Percentiles rank a stretch among this genome's conserved stretches.
These are phyloP conservation scores for Cardinalis cardinalis DNA, from an alignment of 2,113 vertebrate genomes.

Conservation along the genomic window DNA sequence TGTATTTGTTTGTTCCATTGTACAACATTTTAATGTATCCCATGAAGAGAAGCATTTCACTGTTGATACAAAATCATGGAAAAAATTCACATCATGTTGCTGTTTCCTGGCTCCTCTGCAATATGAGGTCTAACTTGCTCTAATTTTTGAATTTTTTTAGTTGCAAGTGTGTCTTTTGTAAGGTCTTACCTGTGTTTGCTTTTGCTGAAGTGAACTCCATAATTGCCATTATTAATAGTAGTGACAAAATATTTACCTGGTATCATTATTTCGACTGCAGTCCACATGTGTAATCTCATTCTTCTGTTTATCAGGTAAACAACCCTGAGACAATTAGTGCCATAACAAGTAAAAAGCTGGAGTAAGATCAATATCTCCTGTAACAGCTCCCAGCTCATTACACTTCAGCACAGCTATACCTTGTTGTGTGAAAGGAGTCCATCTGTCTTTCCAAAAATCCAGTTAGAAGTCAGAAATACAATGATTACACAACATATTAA, in stretches of 20 bases:
- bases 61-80: not conserved
- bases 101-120: not conserved
- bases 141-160: not conserved
- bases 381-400: not conserved
- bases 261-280: constrained; percentile 10
- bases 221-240: constrained; percentile 2
- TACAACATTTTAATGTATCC: not conserved
- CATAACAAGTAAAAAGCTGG: not conserved
- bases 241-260: constrained; percentile 30
- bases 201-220: not conserved
- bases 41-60: not conserved
- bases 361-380: not conserved
- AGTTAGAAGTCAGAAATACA: not conserved
- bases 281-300: not conserved
- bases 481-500: not conserved
- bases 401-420: not conserved
- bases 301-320: constrained; percentile 21
- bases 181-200: not conserved
- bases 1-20: not conserved
- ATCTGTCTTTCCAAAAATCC: not conserved
- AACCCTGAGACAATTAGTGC: not conserved
- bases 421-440: not conserved
- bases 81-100: not conserved
- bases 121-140: not conserved
- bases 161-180: not conserved